Conservation (phyloP, 2,113 vertebrate genomes). For the Calidris pygmaea region DNA sequence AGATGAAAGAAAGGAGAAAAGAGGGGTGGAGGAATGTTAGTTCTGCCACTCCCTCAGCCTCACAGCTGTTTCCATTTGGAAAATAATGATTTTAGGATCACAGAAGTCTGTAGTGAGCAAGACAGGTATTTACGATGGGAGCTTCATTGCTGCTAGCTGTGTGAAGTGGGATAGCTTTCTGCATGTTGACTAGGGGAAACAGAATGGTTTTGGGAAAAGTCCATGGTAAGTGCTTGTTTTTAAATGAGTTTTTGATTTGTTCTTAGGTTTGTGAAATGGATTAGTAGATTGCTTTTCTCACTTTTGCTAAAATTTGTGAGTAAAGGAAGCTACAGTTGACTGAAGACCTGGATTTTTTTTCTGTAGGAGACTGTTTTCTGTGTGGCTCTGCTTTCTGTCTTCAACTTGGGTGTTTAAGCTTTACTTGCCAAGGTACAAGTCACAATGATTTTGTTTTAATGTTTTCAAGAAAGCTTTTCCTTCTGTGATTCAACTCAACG, state of each 20-base stretch:
- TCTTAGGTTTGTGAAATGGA: neutral
- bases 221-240: neutral
- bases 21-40: neutral
- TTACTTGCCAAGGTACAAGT: neutral
- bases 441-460: fast-evolving
- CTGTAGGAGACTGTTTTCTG: neutral
- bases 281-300: neutral
- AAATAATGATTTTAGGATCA: neutral
- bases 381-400: neutral
- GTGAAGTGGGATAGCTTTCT: neutral
- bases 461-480: neutral
- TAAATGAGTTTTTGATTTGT: neutral
- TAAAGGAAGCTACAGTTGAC: neutral
- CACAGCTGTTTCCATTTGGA: neutral
- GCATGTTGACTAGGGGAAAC: neutral
- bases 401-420: neutral
- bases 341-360: neutral
- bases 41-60: neutral
- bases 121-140: neutral
- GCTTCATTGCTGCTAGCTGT: neutral
- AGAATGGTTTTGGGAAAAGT: neutral
- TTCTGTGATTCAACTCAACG: neutral
- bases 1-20: neutral
- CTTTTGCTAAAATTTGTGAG: neutral
- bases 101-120: neutral